Evolutionary conservation across 2,888 invertebrate species (phyloP).

Genomic region (Diogma glabrata): DNA sequence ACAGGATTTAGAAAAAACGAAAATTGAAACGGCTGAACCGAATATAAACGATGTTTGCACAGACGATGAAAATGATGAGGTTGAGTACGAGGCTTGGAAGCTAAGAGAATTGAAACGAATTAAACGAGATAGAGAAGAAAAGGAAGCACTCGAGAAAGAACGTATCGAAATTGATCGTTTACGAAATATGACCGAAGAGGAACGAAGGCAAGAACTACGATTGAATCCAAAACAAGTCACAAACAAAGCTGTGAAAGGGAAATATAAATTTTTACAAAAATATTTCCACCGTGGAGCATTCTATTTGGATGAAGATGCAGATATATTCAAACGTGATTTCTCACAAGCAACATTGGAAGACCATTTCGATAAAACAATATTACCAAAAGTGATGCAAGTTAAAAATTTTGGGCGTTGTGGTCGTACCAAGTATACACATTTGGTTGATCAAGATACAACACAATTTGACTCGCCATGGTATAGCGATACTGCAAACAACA

Average conservation of each 20-base stretch:
- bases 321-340: slow-evolving; percentile 84
- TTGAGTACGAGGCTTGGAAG: slow-evolving; percentile 98
- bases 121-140: slow-evolving; percentile 91
- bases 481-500: slow-evolving; percentile 75
- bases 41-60: slow-evolving; percentile 78
- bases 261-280: slow-evolving; percentile 99
- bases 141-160: slow-evolving; percentile 82
- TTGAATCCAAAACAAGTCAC: slow-evolving; percentile 86
- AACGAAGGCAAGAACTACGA: slow-evolving; percentile 76
- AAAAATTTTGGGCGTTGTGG: slow-evolving; percentile 99
- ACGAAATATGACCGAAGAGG: slow-evolving; percentile 92
- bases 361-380: slow-evolving; percentile 96
- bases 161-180: slow-evolving; percentile 78
- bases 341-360: slow-evolving; percentile 95
- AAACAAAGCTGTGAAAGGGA: slow-evolving; percentile 92
- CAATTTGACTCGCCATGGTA: slow-evolving; percentile 97
- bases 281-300: slow-evolving; percentile 99
- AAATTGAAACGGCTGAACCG: slow-evolving; percentile 60
- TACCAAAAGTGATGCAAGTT: slow-evolving; percentile 99
- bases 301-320: slow-evolving; percentile 88
- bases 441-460: slow-evolving; percentile 98
- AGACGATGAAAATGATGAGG: slow-evolving; percentile 91
- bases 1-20: slow-evolving; percentile 58
- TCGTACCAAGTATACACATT: slow-evolving; percentile 96
- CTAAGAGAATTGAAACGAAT: slow-evolving; percentile 89